phyloP scores from a whole-genome alignment of 1,140 invertebrate species.

The Samia ricini region DNA sequence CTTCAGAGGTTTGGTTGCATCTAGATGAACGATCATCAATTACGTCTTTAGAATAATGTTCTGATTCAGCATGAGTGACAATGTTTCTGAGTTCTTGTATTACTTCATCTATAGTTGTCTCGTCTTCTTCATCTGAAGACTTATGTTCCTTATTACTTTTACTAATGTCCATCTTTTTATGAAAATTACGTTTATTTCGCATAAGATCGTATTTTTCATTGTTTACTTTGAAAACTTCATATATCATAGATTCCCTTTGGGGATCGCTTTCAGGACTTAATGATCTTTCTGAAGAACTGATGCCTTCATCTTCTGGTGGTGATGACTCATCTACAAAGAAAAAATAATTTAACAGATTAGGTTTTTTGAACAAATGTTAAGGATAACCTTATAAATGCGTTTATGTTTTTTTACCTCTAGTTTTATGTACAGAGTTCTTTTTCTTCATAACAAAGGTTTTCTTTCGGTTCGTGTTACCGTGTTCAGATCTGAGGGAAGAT shows the following conservation, averaged over 20 bases:
- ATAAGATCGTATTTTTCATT: conserved; percentile 79
- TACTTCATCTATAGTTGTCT: conserved; percentile 92
- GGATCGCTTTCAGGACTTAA: conserved; percentile 82
- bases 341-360: neutral
- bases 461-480: conserved; percentile 67
- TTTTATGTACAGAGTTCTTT: conserved; percentile 64
- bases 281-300: conserved; percentile 89
- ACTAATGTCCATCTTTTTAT: conserved; percentile 60
- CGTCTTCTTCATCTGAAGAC: conserved; percentile 82
- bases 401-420: conserved; percentile 71
- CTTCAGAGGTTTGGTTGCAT: conserved; percentile 63
- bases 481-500: conserved; percentile 69
- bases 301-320: conserved; percentile 90
- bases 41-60: conserved; percentile 79
- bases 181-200: conserved; percentile 58
- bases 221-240: conserved; percentile 80
- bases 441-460: conserved; percentile 67
- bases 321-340: conserved; percentile 79
- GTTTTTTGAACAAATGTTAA: too few relatives aligned
- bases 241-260: conserved; percentile 80
- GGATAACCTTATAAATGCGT: too few relatives aligned
- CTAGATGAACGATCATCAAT: conserved; percentile 64
- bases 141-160: conserved; percentile 22
- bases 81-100: conserved; percentile 91
- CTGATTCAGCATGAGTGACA: conserved; percentile 89